These are phyloP conservation scores for Megaceryle torquata DNA, from an alignment of 2,113 vertebrate species.

Conservation along the genomic window DNA sequence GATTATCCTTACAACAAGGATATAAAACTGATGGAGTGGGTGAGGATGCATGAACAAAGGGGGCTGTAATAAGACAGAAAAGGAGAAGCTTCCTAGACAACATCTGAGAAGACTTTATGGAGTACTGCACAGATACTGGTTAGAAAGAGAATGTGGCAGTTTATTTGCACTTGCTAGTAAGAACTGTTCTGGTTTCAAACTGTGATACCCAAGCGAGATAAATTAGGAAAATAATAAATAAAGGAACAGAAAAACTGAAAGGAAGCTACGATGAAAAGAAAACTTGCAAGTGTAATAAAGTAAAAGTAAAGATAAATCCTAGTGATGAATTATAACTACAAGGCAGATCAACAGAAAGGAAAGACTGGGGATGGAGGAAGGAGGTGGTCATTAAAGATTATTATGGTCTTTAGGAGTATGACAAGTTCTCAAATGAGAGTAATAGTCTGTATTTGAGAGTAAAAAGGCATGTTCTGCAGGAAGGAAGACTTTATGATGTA, in stretches of 20 bases:
- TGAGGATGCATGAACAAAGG: neutral
- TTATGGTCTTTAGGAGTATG: neutral
- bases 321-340: neutral
- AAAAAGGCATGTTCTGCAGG: neutral
- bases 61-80: neutral
- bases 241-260: neutral
- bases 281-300: neutral
- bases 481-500: neutral
- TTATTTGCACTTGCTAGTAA: neutral
- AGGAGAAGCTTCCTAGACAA: neutral
- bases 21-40: neutral
- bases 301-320: neutral
- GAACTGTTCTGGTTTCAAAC: neutral
- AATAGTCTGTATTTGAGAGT: neutral
- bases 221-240: neutral
- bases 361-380: neutral
- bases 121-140: neutral
- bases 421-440: neutral
- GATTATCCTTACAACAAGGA: neutral
- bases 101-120: neutral
- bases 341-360: neutral
- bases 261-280: neutral
- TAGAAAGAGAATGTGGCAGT: neutral
- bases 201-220: neutral
- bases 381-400: neutral